These are phyloP conservation scores for Hemichromis elongatus DNA, from an alignment of 2,113 vertebrate genomes.

Conservation along the genomic window DNA sequence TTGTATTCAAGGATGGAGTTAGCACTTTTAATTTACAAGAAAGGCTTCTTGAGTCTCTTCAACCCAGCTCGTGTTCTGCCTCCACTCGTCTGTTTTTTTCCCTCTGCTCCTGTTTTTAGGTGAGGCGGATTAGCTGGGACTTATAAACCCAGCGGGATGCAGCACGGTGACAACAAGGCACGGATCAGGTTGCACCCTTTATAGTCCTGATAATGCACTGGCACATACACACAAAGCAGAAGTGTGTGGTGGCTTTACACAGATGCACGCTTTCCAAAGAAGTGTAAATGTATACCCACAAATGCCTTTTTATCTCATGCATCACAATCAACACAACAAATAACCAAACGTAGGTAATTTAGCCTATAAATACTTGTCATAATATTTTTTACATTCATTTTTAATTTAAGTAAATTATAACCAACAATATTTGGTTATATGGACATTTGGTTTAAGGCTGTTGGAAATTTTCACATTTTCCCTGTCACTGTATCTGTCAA, in stretches of 20 bases:
- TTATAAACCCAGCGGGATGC: not conserved
- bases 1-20: not conserved
- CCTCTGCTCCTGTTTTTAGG: slow-evolving; percentile 36
- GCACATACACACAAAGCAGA: not conserved
- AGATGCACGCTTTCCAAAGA: not conserved
- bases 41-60: not conserved
- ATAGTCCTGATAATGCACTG: not conserved
- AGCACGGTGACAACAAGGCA: not conserved
- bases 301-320: not conserved
- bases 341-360: not conserved
- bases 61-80: not conserved
- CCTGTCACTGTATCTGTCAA: not conserved
- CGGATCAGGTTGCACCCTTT: slow-evolving; percentile 27
- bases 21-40: not conserved
- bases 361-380: not conserved
- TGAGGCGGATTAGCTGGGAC: slow-evolving; percentile 20
- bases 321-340: not conserved
- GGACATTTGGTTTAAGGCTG: not conserved
- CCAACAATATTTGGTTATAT: not conserved
- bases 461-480: not conserved
- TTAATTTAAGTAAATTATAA: not conserved
- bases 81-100: not conserved
- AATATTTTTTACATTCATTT: not conserved
- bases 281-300: not conserved
- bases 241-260: not conserved